These are phyloP conservation scores for Altica lythri DNA, from an alignment of 2,888 invertebrate species.

Conservation along the genomic window DNA sequence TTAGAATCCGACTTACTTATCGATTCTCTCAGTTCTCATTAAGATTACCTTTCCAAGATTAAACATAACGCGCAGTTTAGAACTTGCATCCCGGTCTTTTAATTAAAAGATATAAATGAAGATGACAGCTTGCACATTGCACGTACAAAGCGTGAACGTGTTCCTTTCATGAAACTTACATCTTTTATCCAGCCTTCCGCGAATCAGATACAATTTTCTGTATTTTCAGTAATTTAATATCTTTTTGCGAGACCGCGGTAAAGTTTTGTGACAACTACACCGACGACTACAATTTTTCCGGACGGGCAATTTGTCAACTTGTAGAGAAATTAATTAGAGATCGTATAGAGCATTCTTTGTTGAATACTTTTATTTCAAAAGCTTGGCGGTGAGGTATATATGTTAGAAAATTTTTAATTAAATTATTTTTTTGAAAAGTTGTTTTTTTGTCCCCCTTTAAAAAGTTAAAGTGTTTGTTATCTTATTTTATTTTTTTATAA, in stretches of 20 bases:
- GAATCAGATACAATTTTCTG: conserved; percentile 23
- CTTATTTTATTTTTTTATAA: too few species aligned
- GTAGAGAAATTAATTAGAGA: conserved; percentile 17
- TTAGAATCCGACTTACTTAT: neutral
- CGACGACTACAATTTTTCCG: conserved; percentile 17
- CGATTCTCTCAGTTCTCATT: conserved; percentile 1
- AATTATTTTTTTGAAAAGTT: too few species aligned
- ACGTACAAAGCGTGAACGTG: conserved; percentile 24
- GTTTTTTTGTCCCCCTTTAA: too few species aligned
- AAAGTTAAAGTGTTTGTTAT: too few species aligned
- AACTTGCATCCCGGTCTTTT: conserved; percentile 11
- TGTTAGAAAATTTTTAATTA: too few species aligned
- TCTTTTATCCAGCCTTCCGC: conserved; percentile 17
- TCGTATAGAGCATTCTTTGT: too few species aligned
- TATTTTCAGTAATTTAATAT: conserved; percentile 23
- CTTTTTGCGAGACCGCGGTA: conserved; percentile 10
- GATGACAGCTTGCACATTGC: conserved; percentile 27
- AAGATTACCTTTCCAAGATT: conserved; percentile 5
- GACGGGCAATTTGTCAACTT: conserved; percentile 16
- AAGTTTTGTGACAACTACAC: conserved; percentile 4
- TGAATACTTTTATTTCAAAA: too few species aligned
- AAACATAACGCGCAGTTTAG: conserved; percentile 13
- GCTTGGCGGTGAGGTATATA: too few species aligned
- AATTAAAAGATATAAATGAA: conserved; percentile 30
- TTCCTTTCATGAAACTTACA: conserved; percentile 19